These are phyloP conservation scores for Athalia circularis DNA, from an alignment of 2,888 invertebrate species.

Conservation along the genomic window DNA sequence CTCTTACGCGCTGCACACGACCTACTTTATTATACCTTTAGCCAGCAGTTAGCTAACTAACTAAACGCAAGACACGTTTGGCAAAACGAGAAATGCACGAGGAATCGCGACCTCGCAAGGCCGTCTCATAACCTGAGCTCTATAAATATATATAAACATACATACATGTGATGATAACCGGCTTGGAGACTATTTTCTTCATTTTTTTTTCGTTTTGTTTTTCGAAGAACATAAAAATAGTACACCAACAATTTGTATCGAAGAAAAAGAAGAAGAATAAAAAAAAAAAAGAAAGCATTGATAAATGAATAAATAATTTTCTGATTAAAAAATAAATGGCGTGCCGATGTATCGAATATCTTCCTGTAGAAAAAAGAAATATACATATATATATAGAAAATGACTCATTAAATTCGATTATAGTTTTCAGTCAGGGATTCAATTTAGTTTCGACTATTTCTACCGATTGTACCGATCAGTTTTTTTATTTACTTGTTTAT, in stretches of 20 bases:
- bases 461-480: no score
- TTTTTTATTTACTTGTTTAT: no score
- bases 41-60: background rate
- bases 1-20: background rate
- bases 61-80: background rate
- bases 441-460: no score
- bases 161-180: no score
- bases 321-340: no score
- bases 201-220: no score
- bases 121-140: background rate
- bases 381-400: background rate
- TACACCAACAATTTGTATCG: no score
- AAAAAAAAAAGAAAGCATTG: background rate
- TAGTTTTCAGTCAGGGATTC: background rate
- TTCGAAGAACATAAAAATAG: background rate
- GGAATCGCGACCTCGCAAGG: constrained; percentile 23
- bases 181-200: no score
- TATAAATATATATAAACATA: no score
- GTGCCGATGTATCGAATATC: no score
- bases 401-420: background rate
- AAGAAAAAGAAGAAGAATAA: background rate
- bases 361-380: background rate
- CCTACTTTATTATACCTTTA: constrained; percentile 8
- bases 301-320: background rate
- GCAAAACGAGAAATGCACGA: constrained; percentile 4